Evolutionary conservation across 2,113 vertebrate genomes (phyloP).

Genomic region (Heterotilapia buettikoferi): DNA sequence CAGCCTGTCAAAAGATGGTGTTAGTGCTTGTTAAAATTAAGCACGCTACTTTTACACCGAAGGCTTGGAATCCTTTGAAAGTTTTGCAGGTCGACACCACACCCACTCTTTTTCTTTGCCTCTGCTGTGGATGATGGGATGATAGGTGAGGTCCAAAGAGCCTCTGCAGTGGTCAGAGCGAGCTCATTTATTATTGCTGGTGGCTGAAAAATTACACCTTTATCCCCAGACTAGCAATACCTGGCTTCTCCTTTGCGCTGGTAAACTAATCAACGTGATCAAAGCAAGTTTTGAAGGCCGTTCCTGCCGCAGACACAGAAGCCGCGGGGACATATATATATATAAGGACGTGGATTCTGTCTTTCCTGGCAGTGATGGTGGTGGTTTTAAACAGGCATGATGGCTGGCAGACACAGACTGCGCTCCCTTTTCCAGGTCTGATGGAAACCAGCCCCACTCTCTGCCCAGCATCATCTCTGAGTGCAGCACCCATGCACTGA

Average conservation of each 20-base stretch:
- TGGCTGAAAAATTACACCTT: not conserved
- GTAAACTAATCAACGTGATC: not conserved
- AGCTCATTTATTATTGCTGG: not conserved
- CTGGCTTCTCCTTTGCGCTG: not conserved
- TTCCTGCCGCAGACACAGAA: not conserved
- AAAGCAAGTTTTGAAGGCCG: not conserved
- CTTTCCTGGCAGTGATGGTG: not conserved
- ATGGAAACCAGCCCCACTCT: not conserved
- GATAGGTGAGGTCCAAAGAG: not conserved
- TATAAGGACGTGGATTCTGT: not conserved
- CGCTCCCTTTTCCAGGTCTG: not conserved
- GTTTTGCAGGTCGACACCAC: not conserved
- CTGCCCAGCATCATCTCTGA: not conserved
- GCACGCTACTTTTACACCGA: not conserved
- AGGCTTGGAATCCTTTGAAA: not conserved
- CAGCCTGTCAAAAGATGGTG: constrained; percentile 36
- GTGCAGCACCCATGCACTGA: not conserved
- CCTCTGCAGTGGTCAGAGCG: not conserved
- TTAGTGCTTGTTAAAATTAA: constrained; percentile 45
- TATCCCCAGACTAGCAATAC: not conserved
- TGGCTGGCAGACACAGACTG: not conserved
- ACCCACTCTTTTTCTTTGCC: not conserved
- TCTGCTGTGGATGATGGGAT: constrained; percentile 15
- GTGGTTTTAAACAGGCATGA: not conserved
- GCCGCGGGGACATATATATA: not conserved